A percentile compares a stretch with the other conserved stretches of the same genome.
These are phyloP conservation scores for Ommatoiulus sabulosus DNA, from an alignment of 2,888 invertebrate genomes.

Conservation along the genomic window DNA sequence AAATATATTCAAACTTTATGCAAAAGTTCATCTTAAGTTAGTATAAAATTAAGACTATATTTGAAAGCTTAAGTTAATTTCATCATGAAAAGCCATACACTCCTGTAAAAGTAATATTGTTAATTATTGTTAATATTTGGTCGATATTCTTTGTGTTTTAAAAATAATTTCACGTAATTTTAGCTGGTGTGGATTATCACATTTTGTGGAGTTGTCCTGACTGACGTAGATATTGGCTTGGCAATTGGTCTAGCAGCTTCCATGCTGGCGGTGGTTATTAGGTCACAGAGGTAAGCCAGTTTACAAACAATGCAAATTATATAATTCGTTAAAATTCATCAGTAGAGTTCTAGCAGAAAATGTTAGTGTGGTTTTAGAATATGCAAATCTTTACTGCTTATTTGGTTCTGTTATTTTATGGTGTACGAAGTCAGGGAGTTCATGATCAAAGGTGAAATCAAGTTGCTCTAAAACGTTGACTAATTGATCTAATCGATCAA, in stretches of 20 bases:
- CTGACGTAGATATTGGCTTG: conserved; percentile 87
- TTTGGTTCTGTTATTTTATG: background rate
- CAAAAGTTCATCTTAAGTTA: no score
- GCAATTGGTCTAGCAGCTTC: conserved; percentile 81
- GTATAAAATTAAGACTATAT: no score
- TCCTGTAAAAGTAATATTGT: no score
- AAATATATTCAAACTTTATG: no score
- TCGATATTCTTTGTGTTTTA: background rate
- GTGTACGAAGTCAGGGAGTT: no score
- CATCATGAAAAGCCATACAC: no score
- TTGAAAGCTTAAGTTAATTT: no score
- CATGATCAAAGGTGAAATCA: no score
- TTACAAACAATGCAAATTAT: background rate
- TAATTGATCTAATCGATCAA: no score
- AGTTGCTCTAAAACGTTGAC: no score
- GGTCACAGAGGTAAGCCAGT: conserved; percentile 64
- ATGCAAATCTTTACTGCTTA: background rate
- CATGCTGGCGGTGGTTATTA: conserved; percentile 78
- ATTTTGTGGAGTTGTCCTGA: conserved; percentile 78
- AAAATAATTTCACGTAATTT: background rate
- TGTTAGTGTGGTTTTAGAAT: background rate
- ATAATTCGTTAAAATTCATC: background rate
- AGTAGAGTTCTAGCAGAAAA: background rate
- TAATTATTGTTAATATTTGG: background rate
- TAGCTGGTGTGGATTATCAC: conserved; percentile 82